phyloP scores from a whole-genome alignment of 2,888 invertebrate genomes.

The Autographa gamma region DNA sequence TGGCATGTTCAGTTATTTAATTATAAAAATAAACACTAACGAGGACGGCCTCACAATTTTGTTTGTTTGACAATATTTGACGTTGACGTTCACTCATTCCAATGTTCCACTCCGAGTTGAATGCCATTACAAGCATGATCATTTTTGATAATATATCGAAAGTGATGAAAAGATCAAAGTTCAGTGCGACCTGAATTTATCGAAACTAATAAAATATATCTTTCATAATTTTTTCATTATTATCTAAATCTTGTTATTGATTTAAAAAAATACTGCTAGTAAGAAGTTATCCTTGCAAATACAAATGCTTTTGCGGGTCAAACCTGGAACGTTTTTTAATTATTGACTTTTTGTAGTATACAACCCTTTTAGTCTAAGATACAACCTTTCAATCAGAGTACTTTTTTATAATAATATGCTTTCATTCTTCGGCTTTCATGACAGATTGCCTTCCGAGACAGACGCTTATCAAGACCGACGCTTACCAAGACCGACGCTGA shows the following conservation, averaged over 20 bases:
- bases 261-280: background rate
- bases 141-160: background rate
- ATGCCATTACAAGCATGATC: background rate
- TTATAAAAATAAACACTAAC: conserved; percentile 49
- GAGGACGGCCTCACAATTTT: conserved; percentile 58
- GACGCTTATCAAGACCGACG: too few species aligned
- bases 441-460: too few species aligned
- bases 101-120: background rate
- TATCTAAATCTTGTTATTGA: background rate
- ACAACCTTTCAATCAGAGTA: too few species aligned
- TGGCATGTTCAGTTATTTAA: conserved; percentile 59
- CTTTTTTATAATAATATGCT: too few species aligned
- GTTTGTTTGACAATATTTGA: conserved; percentile 47
- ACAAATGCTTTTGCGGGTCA: background rate
- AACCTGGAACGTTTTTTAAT: background rate
- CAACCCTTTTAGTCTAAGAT: too few species aligned
- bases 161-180: background rate
- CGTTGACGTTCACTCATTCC: conserved; percentile 21
- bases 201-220: background rate
- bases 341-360: background rate
- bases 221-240: background rate
- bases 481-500: too few species aligned
- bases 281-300: background rate
- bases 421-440: too few species aligned
- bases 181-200: background rate